Conservation (phyloP, 2,113 vertebrate genomes). For the Bungarus multicinctus region DNA sequence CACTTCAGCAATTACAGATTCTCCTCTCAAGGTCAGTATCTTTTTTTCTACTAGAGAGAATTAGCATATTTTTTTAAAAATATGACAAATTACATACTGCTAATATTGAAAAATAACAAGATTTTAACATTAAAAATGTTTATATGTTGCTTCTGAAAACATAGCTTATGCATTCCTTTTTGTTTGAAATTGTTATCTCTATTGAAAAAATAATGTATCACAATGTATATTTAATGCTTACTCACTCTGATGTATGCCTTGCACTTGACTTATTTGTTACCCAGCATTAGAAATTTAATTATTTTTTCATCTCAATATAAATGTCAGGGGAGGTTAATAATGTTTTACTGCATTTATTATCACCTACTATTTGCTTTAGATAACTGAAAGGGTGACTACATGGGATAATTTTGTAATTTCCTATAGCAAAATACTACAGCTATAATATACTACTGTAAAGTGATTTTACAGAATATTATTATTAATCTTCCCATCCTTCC, state of each 20-base stretch:
- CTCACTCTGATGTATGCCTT: background rate
- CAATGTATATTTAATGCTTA: background rate
- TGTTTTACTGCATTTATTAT: background rate
- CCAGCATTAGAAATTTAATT: background rate
- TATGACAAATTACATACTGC: background rate
- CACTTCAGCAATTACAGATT: slow-evolving; percentile 12
- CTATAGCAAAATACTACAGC: background rate
- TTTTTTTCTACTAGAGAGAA: slow-evolving; percentile 17
- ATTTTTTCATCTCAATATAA: background rate
- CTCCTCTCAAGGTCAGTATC: background rate
- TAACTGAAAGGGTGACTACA: background rate
- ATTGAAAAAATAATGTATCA: slow-evolving; percentile 14
- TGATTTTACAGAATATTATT: background rate
- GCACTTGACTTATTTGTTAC: background rate
- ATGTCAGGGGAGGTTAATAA: background rate
- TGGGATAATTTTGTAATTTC: background rate
- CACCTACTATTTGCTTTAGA: background rate
- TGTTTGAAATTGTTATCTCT: slow-evolving; percentile 25
- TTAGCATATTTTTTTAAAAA: background rate
- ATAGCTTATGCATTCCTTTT: background rate
- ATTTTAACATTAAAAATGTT: slow-evolving; percentile 16
- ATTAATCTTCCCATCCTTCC: too few species aligned
- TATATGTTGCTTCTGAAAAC: slow-evolving; percentile 32
- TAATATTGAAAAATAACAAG: slow-evolving; percentile 23
- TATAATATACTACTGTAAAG: background rate